These are phyloP conservation scores for Sardinella longiceps DNA, from an alignment of 2,797 vertebrate species.

Conservation along the genomic window DNA sequence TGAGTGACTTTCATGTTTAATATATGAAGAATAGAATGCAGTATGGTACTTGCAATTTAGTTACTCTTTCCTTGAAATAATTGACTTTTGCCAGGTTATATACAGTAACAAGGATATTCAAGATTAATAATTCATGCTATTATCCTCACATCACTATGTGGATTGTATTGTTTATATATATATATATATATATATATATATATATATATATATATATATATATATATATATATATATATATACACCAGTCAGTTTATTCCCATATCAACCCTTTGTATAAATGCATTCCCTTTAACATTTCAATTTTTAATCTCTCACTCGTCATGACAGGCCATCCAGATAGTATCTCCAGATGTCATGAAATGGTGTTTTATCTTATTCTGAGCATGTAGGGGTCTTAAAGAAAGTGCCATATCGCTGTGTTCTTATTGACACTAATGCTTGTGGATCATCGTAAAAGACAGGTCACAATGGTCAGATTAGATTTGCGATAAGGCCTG, in stretches of 20 bases:
- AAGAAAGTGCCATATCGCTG: background rate
- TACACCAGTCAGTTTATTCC: background rate
- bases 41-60: background rate
- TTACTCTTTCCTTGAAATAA: too few relatives aligned
- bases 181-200: too few relatives aligned
- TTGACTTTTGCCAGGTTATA: background rate
- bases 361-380: background rate
- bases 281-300: background rate
- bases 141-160: background rate
- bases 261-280: background rate
- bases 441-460: background rate
- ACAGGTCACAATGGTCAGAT: constrained; percentile 1
- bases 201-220: too few relatives aligned
- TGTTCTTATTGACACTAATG: constrained; percentile 9
- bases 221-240: too few relatives aligned
- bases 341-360: background rate
- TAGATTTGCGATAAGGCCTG: background rate
- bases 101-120: background rate
- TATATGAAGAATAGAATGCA: too few relatives aligned
- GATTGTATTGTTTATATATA: too few relatives aligned
- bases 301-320: background rate
- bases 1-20: too few relatives aligned
- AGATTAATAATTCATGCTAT: background rate
- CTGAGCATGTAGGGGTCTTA: background rate
- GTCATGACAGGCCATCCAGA: background rate